Conservation (phyloP, 2,888 invertebrate species). For the Argyresthia albistria region DNA sequence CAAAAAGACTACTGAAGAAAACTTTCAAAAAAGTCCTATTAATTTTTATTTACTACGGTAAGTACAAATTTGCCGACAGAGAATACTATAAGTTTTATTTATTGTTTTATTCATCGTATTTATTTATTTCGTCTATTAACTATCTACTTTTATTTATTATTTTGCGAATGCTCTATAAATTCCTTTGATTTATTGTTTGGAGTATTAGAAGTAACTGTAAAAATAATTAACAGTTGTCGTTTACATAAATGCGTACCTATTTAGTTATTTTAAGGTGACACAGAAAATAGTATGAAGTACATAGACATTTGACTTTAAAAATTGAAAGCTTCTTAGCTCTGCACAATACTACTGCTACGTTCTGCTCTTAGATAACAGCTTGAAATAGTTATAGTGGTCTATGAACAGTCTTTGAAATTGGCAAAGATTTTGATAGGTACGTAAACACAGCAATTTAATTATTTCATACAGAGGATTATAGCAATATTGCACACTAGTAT, state of each 20-base stretch:
- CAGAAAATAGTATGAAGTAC: too few relatives aligned
- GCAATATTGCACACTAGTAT: too few relatives aligned
- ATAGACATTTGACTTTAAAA: too few relatives aligned
- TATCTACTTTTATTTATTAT: slow-evolving; percentile 34
- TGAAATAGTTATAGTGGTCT: background rate
- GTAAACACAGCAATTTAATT: background rate
- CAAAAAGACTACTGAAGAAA: slow-evolving; percentile 51
- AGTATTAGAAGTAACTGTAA: slow-evolving; percentile 20
- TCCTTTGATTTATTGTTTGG: slow-evolving; percentile 52
- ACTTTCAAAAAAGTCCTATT: slow-evolving; percentile 51
- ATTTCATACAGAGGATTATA: too few relatives aligned
- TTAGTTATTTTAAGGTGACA: too few relatives aligned
- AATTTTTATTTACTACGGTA: slow-evolving; percentile 36
- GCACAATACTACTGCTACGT: too few relatives aligned
- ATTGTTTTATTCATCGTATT: slow-evolving; percentile 42
- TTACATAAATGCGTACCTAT: too few relatives aligned
- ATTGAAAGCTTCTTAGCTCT: too few relatives aligned
- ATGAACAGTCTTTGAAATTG: slow-evolving; percentile 7
- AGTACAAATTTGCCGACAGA: slow-evolving; percentile 60
- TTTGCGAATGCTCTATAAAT: slow-evolving; percentile 48
- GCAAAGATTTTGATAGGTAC: slow-evolving; percentile 2
- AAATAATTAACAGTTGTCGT: slow-evolving; percentile 9
- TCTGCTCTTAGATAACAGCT: too few relatives aligned
- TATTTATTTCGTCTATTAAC: slow-evolving; percentile 23
- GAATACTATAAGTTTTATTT: slow-evolving; percentile 36